Conservation (phyloP, 2,888 invertebrate genomes). For the Candidula unifasciata region DNA sequence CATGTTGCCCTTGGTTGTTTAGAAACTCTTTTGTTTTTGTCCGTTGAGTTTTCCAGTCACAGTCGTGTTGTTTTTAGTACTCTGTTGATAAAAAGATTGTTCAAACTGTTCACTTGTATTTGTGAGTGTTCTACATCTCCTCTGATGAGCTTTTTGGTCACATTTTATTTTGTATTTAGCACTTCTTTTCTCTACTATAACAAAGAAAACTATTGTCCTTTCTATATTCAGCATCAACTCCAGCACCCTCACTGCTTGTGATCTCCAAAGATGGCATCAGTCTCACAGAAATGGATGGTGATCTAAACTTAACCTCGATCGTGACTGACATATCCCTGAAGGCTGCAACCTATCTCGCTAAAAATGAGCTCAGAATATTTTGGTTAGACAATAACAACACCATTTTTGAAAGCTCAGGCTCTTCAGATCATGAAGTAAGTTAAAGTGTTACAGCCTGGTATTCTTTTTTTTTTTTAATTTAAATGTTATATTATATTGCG, state of each 20-base stretch:
- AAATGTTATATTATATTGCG: too few species aligned
- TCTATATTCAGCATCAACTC: conserved; percentile 82
- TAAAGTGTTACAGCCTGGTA: neutral
- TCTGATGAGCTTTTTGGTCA: too few species aligned
- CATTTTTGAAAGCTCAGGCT: conserved; percentile 21
- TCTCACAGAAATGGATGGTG: conserved; percentile 65
- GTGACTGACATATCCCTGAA: conserved; percentile 71
- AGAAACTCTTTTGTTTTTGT: too few species aligned
- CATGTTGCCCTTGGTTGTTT: too few species aligned
- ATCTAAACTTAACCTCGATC: conserved; percentile 59
- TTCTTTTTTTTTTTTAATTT: neutral
- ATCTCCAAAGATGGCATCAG: conserved; percentile 79
- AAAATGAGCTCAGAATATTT: conserved; percentile 85
- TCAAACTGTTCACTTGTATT: too few species aligned
- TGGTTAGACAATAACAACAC: conserved; percentile 85
- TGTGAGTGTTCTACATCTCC: too few species aligned
- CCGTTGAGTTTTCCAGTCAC: too few species aligned
- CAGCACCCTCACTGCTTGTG: conserved; percentile 88
- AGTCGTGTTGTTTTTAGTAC: too few species aligned
- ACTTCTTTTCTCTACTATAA: neutral
- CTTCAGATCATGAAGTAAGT: conserved; percentile 35
- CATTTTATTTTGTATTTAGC: neutral
- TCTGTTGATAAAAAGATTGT: too few species aligned
- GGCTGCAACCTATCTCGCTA: conserved; percentile 84
- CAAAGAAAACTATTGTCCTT: neutral